phyloP scores from a whole-genome alignment of 2,888 invertebrate species.

The Ferrisia virgata region DNA sequence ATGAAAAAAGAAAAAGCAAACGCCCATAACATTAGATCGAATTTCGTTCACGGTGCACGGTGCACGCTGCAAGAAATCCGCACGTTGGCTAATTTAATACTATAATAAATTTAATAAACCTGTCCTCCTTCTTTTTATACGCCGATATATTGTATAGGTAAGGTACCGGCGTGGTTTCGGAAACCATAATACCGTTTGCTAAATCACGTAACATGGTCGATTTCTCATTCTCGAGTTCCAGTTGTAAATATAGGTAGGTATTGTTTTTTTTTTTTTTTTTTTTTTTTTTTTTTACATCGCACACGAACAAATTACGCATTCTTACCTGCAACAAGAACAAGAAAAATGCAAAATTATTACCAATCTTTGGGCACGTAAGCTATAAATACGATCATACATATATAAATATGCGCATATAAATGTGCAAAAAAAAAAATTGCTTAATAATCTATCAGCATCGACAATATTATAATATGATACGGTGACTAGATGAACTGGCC shows the following conservation, averaged over 20 bases:
- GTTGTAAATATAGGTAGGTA: no score
- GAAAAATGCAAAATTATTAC: not conserved
- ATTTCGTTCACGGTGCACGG: not conserved
- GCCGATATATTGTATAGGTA: no score
- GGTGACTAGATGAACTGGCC: no score
- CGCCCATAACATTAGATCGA: not conserved
- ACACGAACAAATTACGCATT: not conserved
- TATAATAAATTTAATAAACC: not conserved
- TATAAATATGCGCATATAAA: no score
- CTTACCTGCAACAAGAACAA: not conserved
- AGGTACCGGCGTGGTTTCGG: not conserved
- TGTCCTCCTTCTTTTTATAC: not conserved
- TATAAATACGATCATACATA: no score
- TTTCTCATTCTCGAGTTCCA: not conserved
- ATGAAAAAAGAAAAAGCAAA: no score
- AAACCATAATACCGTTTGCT: not conserved
- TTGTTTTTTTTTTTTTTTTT: no score
- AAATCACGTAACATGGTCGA: not conserved
- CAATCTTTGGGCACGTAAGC: no score
- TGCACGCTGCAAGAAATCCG: not conserved
- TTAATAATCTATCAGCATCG: not conserved
- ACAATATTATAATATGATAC: no score
- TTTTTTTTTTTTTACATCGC: not conserved
- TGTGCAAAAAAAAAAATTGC: not conserved
- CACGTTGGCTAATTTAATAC: not conserved